Conservation (phyloP, 2,113 vertebrate species). For the Callorhinus ursinus region DNA sequence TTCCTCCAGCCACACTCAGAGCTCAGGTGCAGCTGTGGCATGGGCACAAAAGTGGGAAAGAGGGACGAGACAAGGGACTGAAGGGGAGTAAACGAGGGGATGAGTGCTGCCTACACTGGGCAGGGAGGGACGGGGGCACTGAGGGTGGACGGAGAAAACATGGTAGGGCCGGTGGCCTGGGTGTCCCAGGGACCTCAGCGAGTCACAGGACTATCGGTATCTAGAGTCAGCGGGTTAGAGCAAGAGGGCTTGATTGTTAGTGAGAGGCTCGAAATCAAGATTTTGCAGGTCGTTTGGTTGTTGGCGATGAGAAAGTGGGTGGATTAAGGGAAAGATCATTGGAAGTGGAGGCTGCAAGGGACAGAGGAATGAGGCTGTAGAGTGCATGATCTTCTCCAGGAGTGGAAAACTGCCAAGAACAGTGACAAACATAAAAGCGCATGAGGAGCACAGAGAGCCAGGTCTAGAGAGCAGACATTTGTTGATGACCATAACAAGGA, state of each 20-base stretch:
- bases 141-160: background rate
- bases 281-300: conserved; percentile 10
- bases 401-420: background rate
- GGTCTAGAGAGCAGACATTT: background rate
- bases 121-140: background rate
- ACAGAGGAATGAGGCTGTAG: background rate
- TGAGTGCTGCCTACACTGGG: background rate
- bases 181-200: background rate
- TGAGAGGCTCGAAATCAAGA: background rate
- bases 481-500: background rate
- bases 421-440: background rate
- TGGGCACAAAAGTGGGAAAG: background rate
- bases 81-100: background rate
- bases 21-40: background rate
- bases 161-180: background rate
- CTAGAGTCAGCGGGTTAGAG: background rate
- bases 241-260: background rate
- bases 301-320: background rate
- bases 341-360: background rate
- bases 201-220: background rate
- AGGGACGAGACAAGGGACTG: background rate
- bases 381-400: background rate
- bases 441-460: background rate
- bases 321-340: background rate
- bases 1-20: background rate